Base-by-base conservation (phyloP, 2,113 vertebrate genomes). In the Prinia subflava region DNA sequence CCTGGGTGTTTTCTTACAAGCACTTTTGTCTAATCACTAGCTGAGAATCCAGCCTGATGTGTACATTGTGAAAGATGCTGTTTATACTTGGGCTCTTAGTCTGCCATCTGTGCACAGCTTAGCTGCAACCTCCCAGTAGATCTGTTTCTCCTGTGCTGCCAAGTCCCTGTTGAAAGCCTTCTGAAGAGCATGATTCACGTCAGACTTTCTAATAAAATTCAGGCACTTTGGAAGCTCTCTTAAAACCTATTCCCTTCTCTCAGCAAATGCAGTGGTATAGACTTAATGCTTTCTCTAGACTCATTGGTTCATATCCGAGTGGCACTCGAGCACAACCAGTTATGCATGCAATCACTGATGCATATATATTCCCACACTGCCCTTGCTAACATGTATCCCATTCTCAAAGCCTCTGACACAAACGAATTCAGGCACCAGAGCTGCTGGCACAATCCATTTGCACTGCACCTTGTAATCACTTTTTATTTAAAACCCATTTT, bases 71-170 rank as follows among this genome's bases (percentile, higher is more conserved):
- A 89, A 92, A 96, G 77, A 96, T 57, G 89, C 76, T 95, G 93
- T 90, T 95, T 94, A 81, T 91, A 75, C 76, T 96, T 47, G 76
- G 85, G 93, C 85, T 95, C 86, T 90, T 83, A 87, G 82, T 41
- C 67, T 74, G 59, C 82, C 92, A 88, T 90, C 93, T 94, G 95
- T 50, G 70, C 55, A 37, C 35, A 39, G 93, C 69, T 94, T 62
- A 81, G 94, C 89, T 94, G 80, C 83, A 90, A 22, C 62, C 49
- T 88, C 68, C 78, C 82, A 13, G 59, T 49, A 70, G 93, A 88
- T 90, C 82, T 81, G 70, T 71, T 94, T 87, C 73, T 83, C 79
- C 80, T 56, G 64, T 23, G 44, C 42, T 89, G 87, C 89, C 91
- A 90, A 83, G 56, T 75, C 56, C 44, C 76, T 49, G 23, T 41